Evolutionary conservation across 2,888 invertebrate species (phyloP).

Genomic region (Pristionchus arcanus): DNA sequence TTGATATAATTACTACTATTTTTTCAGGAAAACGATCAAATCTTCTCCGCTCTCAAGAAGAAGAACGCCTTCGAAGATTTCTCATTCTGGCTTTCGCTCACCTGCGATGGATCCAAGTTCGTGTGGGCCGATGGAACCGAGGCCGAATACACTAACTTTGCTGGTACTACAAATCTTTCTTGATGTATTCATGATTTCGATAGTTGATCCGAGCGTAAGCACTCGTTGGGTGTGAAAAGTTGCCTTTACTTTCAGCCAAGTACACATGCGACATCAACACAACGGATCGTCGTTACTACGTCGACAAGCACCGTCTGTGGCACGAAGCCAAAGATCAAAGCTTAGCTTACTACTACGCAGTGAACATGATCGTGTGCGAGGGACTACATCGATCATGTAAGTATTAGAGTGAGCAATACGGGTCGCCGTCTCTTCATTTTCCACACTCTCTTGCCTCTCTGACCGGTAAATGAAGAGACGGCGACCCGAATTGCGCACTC

Average conservation of each 20-base stretch:
- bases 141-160: not conserved
- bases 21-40: not conserved
- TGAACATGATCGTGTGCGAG: not conserved
- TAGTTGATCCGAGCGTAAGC: too few species aligned
- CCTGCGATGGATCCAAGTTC: not conserved
- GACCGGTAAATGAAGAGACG: too few species aligned
- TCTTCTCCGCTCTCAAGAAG: not conserved
- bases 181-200: too few species aligned
- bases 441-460: too few species aligned
- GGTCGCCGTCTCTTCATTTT: too few species aligned
- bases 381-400: not conserved
- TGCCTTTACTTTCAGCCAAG: not conserved
- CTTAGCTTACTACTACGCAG: not conserved
- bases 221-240: too few species aligned
- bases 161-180: not conserved
- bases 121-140: not conserved
- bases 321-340: not conserved
- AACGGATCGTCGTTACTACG: not conserved
- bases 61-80: not conserved
- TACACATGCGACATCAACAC: not conserved
- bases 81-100: not conserved
- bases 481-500: too few species aligned
- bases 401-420: not conserved
- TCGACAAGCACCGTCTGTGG: not conserved
- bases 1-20: too few species aligned